phyloP scores from a whole-genome alignment of 2,797 vertebrate species.

The Urophycis tenuis region DNA sequence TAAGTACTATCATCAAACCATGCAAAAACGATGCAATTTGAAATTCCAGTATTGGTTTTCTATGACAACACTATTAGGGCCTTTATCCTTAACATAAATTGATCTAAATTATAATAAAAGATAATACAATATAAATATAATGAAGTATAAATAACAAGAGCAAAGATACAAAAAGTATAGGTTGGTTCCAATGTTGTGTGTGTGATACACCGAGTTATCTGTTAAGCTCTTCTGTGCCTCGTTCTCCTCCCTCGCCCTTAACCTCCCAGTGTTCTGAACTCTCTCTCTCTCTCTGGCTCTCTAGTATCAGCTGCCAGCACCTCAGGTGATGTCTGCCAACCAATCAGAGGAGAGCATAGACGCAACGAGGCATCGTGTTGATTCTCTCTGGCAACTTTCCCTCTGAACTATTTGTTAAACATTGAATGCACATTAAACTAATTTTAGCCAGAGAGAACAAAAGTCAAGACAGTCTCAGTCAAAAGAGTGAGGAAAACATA shows the following conservation, averaged over 20 bases:
- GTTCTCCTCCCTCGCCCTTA: constrained; percentile 39
- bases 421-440: constrained; percentile 30
- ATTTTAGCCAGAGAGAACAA: constrained; percentile 7
- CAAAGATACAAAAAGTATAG: neutral
- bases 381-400: constrained; percentile 28
- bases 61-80: neutral
- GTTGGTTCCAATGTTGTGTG: neutral
- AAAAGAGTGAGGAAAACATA: neutral
- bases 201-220: neutral
- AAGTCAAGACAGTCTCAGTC: constrained; percentile 18
- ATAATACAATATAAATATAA: neutral
- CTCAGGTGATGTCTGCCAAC: constrained; percentile 49
- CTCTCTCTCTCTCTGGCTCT: constrained; percentile 33
- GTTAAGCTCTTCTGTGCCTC: neutral
- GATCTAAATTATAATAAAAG: neutral
- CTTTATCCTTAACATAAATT: neutral
- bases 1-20: neutral
- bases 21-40: neutral
- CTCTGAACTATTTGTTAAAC: constrained; percentile 12
- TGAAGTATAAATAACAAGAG: neutral
- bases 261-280: constrained; percentile 15
- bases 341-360: constrained; percentile 41
- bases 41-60: neutral
- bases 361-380: constrained; percentile 34
- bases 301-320: constrained; percentile 42